phyloP scores from a whole-genome alignment of 2,797 vertebrate species.

The Ara ararauna region DNA sequence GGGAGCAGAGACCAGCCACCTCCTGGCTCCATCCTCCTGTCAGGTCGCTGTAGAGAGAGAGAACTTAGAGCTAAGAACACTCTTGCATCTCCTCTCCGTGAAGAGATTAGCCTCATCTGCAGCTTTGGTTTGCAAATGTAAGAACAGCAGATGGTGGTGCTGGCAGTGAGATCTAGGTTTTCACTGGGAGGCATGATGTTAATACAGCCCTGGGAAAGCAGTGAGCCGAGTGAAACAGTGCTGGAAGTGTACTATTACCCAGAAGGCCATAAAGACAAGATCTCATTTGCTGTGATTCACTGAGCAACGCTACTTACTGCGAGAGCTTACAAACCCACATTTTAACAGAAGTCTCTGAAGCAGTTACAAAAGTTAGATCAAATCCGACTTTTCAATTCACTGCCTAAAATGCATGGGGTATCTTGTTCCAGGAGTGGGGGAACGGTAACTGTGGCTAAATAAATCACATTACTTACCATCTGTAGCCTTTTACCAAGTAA shows the following conservation, averaged over 20 bases:
- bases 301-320: not conserved
- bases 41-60: not conserved
- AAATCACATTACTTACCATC: not conserved
- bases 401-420: not conserved
- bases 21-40: not conserved
- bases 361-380: not conserved
- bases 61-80: not conserved
- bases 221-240: not conserved
- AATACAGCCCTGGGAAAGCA: conserved; percentile 23
- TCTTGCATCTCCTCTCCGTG: not conserved
- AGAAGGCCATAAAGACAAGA: conserved; percentile 38
- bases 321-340: not conserved
- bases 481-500: not conserved
- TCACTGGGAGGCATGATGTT: not conserved
- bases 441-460: not conserved
- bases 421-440: not conserved
- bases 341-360: not conserved
- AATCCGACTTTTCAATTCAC: not conserved
- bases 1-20: not conserved
- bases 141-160: conserved; percentile 21
- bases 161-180: not conserved
- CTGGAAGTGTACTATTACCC: not conserved
- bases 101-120: not conserved
- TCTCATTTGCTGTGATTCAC: conserved; percentile 43
- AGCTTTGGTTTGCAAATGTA: not conserved